phyloP scores from a whole-genome alignment of 1,140 invertebrate species.

The Oreohelix idahoensis region DNA sequence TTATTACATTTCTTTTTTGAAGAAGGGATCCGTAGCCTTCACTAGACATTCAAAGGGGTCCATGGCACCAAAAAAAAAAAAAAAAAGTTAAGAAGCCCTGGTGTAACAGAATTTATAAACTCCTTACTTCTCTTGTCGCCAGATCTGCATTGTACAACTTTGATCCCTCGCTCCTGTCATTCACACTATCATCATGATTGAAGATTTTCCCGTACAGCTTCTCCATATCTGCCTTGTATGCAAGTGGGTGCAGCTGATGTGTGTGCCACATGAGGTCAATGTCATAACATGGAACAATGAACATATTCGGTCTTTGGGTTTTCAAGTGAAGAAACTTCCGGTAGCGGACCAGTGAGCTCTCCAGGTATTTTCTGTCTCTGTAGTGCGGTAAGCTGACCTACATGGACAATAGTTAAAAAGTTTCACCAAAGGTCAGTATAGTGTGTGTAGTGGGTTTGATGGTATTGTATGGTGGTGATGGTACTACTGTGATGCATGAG shows the following conservation, averaged over 20 bases:
- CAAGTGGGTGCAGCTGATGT: slow-evolving; percentile 73
- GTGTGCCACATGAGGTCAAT: slow-evolving; percentile 76
- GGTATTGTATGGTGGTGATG: too few species aligned
- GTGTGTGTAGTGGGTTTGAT: too few species aligned
- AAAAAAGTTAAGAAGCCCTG: too few species aligned
- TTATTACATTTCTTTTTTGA: too few species aligned
- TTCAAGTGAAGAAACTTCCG: slow-evolving; percentile 74
- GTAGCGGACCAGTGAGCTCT: slow-evolving; percentile 72
- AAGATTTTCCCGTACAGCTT: slow-evolving; percentile 71
- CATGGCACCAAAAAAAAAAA: too few species aligned
- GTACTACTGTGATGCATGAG: too few species aligned
- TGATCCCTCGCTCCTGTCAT: slow-evolving; percentile 71
- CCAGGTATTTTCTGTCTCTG: slow-evolving; percentile 71
- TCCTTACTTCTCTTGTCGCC: slow-evolving; percentile 28
- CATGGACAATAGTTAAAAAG: not conserved
- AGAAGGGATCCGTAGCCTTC: too few species aligned
- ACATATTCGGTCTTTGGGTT: slow-evolving; percentile 70
- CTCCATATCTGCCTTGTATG: slow-evolving; percentile 71
- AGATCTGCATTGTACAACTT: slow-evolving; percentile 63
- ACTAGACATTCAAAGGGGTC: too few species aligned
- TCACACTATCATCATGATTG: slow-evolving; percentile 74
- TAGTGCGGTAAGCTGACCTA: slow-evolving; percentile 73
- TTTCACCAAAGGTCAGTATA: too few species aligned
- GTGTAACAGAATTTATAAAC: not conserved
- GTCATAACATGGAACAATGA: slow-evolving; percentile 76